phyloP scores from a whole-genome alignment of 2,888 invertebrate species.

The Hirudinaria manillensis region DNA sequence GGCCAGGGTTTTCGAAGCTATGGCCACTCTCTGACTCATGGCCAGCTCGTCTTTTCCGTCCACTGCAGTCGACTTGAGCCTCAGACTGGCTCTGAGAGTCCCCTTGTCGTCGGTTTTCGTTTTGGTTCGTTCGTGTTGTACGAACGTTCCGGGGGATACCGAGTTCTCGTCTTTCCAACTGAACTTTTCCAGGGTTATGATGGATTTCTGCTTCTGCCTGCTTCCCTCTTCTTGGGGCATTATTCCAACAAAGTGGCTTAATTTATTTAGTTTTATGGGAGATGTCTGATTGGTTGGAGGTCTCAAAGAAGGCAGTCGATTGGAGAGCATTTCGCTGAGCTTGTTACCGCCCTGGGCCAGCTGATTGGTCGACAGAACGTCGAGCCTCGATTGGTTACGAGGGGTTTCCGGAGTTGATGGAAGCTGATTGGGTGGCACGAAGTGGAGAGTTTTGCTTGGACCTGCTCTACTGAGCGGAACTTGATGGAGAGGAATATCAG shows the following conservation, averaged over 20 bases:
- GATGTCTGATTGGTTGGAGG: not conserved
- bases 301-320: not conserved
- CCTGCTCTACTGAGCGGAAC: not conserved
- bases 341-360: not conserved
- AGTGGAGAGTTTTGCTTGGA: not conserved
- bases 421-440: not conserved
- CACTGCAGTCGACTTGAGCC: constrained; percentile 10
- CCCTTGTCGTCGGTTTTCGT: constrained; percentile 8
- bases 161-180: constrained; percentile 16
- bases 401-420: not conserved
- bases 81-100: not conserved
- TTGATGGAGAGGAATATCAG: not conserved
- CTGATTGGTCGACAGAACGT: not conserved
- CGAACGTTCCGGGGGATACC: not conserved
- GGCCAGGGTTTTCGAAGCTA: not conserved
- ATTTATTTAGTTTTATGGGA: constrained; percentile 13
- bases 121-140: constrained; percentile 14
- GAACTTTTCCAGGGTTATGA: constrained; percentile 25
- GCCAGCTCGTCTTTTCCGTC: constrained; percentile 1
- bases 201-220: not conserved
- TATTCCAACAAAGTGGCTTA: constrained; percentile 17
- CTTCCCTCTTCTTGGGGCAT: not conserved
- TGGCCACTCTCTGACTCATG: constrained; percentile 4
- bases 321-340: not conserved
- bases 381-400: not conserved